Conservation (phyloP, 2,888 invertebrate species). For the Amphipyra tragopoginis region DNA sequence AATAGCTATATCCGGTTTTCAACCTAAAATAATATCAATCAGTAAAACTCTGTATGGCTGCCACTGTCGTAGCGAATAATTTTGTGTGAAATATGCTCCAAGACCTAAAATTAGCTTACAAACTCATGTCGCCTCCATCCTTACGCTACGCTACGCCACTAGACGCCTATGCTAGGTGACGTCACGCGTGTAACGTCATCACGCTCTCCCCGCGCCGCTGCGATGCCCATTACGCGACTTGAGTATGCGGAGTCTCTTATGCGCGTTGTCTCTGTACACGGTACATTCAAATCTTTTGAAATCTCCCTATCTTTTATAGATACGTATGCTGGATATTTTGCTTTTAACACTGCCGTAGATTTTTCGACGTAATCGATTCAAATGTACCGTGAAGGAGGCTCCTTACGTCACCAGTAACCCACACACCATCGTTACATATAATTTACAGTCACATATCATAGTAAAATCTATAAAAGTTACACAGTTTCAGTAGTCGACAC, state of each 20-base stretch:
- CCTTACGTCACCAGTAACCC: slow-evolving; percentile 11
- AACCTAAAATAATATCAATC: slow-evolving; percentile 29
- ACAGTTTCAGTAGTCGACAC: slow-evolving; percentile 35
- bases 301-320: background rate
- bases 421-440: slow-evolving; percentile 28
- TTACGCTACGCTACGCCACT: slow-evolving; percentile 10
- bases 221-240: slow-evolving; percentile 15
- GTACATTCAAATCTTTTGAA: slow-evolving; percentile 10
- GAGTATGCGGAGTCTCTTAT: slow-evolving; percentile 15
- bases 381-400: slow-evolving; percentile 19
- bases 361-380: background rate
- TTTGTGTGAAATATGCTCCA: slow-evolving; percentile 23
- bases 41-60: slow-evolving; percentile 41
- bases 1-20: slow-evolving; percentile 25
- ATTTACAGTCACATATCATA: slow-evolving; percentile 28
- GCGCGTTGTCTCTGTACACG: slow-evolving; percentile 3
- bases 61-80: slow-evolving; percentile 7
- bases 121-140: slow-evolving; percentile 4
- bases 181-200: slow-evolving; percentile 21
- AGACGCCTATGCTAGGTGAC: slow-evolving; percentile 1
- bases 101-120: slow-evolving; percentile 29
- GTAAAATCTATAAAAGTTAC: slow-evolving; percentile 37
- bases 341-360: background rate
- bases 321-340: too few species aligned
- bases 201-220: slow-evolving; percentile 35